These are phyloP conservation scores for Dryadula phaetusa DNA, from an alignment of 2,888 invertebrate genomes.

Conservation along the genomic window DNA sequence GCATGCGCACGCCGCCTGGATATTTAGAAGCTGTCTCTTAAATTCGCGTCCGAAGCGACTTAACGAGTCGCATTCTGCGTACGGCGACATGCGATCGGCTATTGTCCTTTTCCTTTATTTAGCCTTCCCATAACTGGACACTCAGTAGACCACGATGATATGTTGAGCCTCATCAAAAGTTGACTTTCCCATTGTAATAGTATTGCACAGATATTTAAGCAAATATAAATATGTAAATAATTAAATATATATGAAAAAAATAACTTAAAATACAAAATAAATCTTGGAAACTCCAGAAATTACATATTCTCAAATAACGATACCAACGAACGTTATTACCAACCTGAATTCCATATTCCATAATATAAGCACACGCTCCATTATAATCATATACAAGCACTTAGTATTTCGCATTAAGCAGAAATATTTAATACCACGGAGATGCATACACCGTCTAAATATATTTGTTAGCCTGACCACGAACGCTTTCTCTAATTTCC, in stretches of 20 bases:
- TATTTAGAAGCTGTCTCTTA: constrained; percentile 82
- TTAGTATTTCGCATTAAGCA: constrained; percentile 22
- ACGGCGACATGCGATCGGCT: constrained; percentile 71
- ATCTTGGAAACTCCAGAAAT: too few relatives aligned
- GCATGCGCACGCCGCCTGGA: constrained; percentile 74
- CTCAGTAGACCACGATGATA: constrained; percentile 44
- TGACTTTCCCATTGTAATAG: constrained; percentile 14
- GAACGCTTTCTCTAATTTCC: constrained; percentile 55
- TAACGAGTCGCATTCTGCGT: constrained; percentile 80
- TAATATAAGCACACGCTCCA: neutral
- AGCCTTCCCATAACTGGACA: constrained; percentile 55
- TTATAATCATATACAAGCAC: constrained; percentile 12
- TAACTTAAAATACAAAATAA: too few relatives aligned
- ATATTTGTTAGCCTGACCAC: constrained; percentile 41
- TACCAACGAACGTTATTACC: too few relatives aligned
- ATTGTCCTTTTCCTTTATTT: constrained; percentile 67
- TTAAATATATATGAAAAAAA: too few relatives aligned
- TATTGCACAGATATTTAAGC: too few relatives aligned
- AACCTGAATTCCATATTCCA: too few relatives aligned
- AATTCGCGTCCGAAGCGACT: constrained; percentile 71
- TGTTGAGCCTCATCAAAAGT: constrained; percentile 29
- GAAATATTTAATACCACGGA: constrained; percentile 17
- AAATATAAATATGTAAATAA: too few relatives aligned
- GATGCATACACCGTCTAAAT: constrained; percentile 39
- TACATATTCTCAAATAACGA: too few relatives aligned